Evolutionary conservation across 2,888 invertebrate genomes (phyloP).

Genomic region (Cataglyphis altisquamis): DNA sequence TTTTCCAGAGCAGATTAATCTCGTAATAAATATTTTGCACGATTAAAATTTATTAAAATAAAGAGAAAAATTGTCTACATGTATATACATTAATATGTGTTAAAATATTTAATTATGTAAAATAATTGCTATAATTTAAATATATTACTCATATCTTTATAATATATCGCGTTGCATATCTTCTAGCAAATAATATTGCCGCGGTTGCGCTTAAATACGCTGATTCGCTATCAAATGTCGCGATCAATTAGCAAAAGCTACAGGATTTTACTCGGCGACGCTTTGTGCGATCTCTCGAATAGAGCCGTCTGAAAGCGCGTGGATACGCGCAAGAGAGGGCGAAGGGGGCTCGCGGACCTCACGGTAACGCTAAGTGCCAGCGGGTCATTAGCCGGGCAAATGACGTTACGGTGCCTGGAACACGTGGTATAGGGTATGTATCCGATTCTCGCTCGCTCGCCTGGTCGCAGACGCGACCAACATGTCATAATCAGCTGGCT

Average conservation of each 20-base stretch:
- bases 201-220: not conserved
- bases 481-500: conserved; percentile 86
- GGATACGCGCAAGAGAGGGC: conserved; percentile 64
- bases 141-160: not conserved
- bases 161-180: not conserved
- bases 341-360: conserved; percentile 21
- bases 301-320: conserved; percentile 61
- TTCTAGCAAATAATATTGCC: not conserved
- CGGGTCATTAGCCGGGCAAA: conserved; percentile 85
- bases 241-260: conserved; percentile 31
- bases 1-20: not conserved
- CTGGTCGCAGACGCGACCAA: conserved; percentile 80
- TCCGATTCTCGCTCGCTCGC: conserved; percentile 48
- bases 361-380: conserved; percentile 78
- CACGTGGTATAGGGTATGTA: conserved; percentile 80
- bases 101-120: not conserved
- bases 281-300: conserved; percentile 53
- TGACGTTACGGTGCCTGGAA: conserved; percentile 84
- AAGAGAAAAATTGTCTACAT: not conserved
- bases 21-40: not conserved
- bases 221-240: conserved; percentile 49
- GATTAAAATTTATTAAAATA: not conserved
- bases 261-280: conserved; percentile 32
- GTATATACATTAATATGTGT: not conserved
- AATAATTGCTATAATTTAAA: not conserved